Percentiles rank a stretch among this genome's conserved stretches.
phyloP scores from a whole-genome alignment of 2,888 invertebrate genomes.

The Chrysomela aeneicollis region DNA sequence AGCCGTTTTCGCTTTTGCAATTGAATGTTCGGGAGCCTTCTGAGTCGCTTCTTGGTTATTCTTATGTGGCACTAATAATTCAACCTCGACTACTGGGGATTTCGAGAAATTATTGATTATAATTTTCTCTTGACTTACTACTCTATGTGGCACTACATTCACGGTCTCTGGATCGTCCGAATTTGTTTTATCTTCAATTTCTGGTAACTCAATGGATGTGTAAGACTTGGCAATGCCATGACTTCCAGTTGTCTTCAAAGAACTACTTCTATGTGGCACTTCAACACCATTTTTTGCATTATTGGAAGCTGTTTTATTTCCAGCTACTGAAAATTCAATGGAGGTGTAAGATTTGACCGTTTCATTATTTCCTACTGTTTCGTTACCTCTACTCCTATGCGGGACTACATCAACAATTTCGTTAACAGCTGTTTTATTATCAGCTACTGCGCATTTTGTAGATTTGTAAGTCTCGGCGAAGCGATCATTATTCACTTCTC shows the following conservation, averaged over 20 bases:
- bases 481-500: no score
- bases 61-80: no score
- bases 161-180: neutral
- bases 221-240: neutral
- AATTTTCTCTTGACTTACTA: neutral
- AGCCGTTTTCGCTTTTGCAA: neutral
- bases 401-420: neutral
- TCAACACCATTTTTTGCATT: neutral
- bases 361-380: neutral
- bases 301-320: neutral
- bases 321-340: neutral
- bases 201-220: neutral
- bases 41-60: no score
- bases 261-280: neutral
- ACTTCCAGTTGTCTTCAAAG: neutral
- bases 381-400: neutral
- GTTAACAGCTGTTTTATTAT: no score
- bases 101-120: no score
- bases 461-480: no score
- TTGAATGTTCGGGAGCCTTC: neutral
- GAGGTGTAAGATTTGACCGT: neutral
- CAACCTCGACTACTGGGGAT: no score
- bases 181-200: neutral
- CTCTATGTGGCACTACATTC: neutral
- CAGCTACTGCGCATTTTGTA: no score